phyloP scores from a whole-genome alignment of 2,113 vertebrate species.

The Leucoraja erinaceus region DNA sequence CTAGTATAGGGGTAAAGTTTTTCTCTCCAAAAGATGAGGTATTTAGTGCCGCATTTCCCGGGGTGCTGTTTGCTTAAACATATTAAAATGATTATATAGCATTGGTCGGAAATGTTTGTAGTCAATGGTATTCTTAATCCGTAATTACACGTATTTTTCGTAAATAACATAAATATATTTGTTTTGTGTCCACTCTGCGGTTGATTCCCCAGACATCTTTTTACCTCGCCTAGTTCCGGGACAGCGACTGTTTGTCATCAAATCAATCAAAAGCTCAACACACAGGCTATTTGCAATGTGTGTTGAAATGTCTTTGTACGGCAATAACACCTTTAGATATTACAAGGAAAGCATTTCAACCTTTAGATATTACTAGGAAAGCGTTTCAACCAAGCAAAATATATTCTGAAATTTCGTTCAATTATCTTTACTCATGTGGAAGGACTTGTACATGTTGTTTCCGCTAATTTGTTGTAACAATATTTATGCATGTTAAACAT shows the following conservation, averaged over 20 bases:
- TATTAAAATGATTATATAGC: neutral
- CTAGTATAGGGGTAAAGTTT: neutral
- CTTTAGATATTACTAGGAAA: neutral
- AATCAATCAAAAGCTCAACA: conserved; percentile 20
- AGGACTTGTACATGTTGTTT: neutral
- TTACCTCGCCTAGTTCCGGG: neutral
- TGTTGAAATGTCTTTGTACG: neutral
- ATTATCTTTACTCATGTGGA: neutral
- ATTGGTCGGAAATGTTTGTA: neutral
- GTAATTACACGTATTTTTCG: neutral
- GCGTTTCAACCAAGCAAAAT: neutral
- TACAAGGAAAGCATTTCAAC: neutral
- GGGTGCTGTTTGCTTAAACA: neutral
- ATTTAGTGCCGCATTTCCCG: neutral
- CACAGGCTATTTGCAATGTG: neutral
- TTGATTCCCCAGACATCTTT: neutral
- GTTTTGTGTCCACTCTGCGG: neutral
- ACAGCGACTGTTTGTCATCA: neutral
- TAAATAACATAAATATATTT: neutral
- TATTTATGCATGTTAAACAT: neutral
- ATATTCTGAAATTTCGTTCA: conserved; percentile 3
- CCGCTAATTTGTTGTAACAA: neutral
- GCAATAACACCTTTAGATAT: neutral
- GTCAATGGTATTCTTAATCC: neutral
- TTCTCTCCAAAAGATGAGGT: neutral